Conservation (phyloP, 1,140 invertebrate genomes). For the Capitella teleta region DNA sequence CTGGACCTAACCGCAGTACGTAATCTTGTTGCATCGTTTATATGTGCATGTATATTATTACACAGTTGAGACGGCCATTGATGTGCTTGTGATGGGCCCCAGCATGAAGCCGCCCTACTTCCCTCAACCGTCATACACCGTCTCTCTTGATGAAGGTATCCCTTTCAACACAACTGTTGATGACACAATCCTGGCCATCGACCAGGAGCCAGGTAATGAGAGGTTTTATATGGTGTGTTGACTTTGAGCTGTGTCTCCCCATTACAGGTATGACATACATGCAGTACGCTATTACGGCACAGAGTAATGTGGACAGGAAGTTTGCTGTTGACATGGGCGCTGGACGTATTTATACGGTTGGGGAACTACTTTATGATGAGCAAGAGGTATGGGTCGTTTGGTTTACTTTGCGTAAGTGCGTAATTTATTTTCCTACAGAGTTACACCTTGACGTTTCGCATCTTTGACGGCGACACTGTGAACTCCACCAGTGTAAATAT, state of each 20-base stretch:
- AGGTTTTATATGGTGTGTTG: no score
- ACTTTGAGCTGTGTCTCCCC: conserved; percentile 5
- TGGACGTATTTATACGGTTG: no score
- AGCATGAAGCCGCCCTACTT: conserved; percentile 6
- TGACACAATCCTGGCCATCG: no score
- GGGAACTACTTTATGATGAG: conserved; percentile 9
- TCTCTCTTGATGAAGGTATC: background rate
- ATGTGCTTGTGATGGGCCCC: background rate
- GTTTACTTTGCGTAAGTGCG: no score
- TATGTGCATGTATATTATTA: background rate
- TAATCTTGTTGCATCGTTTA: background rate
- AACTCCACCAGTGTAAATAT: conserved; percentile 3
- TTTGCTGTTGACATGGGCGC: no score
- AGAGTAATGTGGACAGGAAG: no score
- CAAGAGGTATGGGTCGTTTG: background rate
- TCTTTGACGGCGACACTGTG: conserved; percentile 9
- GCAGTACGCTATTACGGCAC: no score
- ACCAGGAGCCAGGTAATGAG: no score
- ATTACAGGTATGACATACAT: background rate
- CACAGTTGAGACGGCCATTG: background rate
- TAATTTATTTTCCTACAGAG: background rate
- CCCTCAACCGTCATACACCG: background rate
- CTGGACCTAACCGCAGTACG: background rate
- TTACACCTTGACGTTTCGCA: conserved; percentile 4
- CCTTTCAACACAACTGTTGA: conserved; percentile 1